Base-by-base conservation (phyloP, 2,797 vertebrate species). In the Tokudaia tokunoshimensis region DNA sequence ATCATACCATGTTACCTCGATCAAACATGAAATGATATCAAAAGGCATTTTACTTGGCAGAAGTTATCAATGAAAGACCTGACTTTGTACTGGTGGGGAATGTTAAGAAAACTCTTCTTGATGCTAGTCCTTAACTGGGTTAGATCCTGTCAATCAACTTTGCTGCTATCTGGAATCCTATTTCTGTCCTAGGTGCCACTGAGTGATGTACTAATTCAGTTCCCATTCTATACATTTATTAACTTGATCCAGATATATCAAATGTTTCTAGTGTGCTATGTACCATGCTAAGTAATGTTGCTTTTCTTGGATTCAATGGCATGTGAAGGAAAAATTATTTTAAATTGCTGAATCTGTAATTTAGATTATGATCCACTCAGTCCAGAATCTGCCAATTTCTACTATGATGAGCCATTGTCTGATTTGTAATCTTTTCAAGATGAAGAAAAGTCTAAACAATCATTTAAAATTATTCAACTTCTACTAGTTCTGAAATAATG, bases 401-500 rank as follows among this genome's bases (percentile, higher is more conserved):
- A 72, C 83, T 19, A n/a, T 15, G 55, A 37, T 41, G 22, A 92
- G 1, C 1, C 14, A 75, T 70, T 88, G 11, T 85, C 50, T 93
- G 31, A 41, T 24, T 84, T 6, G 29, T 82, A 17, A 70, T 67
- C 20, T 95, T 86, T 82, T 12, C 44, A 67, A 65, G 15, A 75
- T 75, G 59, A 92, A 31, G n/a, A 74, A 41, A 74, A 50, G 79
- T 67, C 14, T n/a, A 91, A 94, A 13, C 55, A 17, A 78, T 81
- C 19, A 6, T 50, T 89, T 6, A 74, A 88, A 14, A 78, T 41
- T 88, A 12, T n/a, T 59, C 55, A 90, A 67, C 34, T 1, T 70
- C 52, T 88, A 31, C 19, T 84, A 17, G 63, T 74, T 85, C 37
- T 91, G 72, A 41, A 75, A 93, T 82, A 92, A 81, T 57, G 2